Base-by-base conservation (phyloP, 2,888 invertebrate species). In the Parnassius mnemosyne region DNA sequence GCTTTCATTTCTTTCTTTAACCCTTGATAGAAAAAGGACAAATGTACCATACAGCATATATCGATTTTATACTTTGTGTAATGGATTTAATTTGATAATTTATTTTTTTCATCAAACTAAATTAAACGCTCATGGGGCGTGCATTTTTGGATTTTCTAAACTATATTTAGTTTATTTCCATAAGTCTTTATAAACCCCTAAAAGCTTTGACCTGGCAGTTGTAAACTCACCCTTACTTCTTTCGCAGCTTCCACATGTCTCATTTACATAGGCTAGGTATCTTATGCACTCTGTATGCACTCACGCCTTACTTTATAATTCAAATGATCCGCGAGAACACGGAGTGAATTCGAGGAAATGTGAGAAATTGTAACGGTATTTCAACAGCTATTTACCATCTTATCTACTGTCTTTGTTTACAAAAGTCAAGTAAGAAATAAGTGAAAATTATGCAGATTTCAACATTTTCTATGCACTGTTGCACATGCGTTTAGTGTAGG, bases 301-400 rank as follows among this genome's bases (percentile, higher is more conserved):
- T 87, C 85, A 75, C 79, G 80, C 82, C 80, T 81, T 83, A 85
- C 89, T 89, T 89, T 88, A 89, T 89, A 88, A 91, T 90, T 90
- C 85, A 90, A 88, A 90, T 89, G 80, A 85, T 84, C 79, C 81
- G 73, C 78, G 75, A 76, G 76, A 80, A 78, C 74, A 75, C 78
- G 73, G 74, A 76, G 76, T 79, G 79, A 77, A 80, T 81, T 80
- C 75, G 74, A 79, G 83, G 80, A 84, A 87, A 87, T 88, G 90
- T 90, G 89, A 84, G 89, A 90, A 89, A 81, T 84, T 83, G 78
- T 89, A 89, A 90, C 89, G 89, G 87, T 80, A 80, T 82, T 84
- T 83, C 79, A 78, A 74, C 68, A 66, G 65, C 69, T 46, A 56
- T 49, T 63, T 63, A 54, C 54, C 12, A 9, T 43, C 13, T 47